These are phyloP conservation scores for Cyclophora albipunctata DNA, from an alignment of 2,888 invertebrate species.

Conservation along the genomic window DNA sequence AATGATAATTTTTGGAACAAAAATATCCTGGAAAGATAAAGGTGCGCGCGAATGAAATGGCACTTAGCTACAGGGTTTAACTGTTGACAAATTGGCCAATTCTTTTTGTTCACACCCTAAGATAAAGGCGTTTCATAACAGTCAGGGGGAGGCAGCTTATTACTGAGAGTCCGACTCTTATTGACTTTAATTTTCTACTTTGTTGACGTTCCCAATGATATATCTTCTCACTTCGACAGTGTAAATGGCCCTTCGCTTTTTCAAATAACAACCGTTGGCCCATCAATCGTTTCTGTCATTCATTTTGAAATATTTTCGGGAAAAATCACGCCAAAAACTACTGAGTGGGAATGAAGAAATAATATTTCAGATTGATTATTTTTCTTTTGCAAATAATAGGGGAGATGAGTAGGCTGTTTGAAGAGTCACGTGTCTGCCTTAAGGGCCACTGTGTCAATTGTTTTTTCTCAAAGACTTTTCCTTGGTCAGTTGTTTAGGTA, in stretches of 20 bases:
- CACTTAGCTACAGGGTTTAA: slow-evolving; percentile 50
- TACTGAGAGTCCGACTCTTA: slow-evolving; percentile 51
- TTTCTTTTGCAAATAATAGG: slow-evolving; percentile 70
- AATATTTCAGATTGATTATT: slow-evolving; percentile 68
- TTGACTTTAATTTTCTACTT: slow-evolving; percentile 73
- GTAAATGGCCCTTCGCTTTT: slow-evolving; percentile 69
- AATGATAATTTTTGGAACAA: too few species aligned
- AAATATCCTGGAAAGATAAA: slow-evolving; percentile 22
- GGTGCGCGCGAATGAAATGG: slow-evolving; percentile 54
- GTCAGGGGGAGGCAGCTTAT: slow-evolving; percentile 49
- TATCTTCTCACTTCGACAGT: slow-evolving; percentile 58
- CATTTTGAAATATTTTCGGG: slow-evolving; percentile 70
- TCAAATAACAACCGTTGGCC: slow-evolving; percentile 67
- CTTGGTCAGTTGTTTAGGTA: too few species aligned
- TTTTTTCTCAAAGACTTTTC: slow-evolving; percentile 7
- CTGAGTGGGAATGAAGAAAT: slow-evolving; percentile 48
- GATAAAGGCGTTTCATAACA: slow-evolving; percentile 58
- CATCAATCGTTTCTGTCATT: slow-evolving; percentile 68
- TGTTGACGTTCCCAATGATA: slow-evolving; percentile 72
- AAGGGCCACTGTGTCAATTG: slow-evolving; percentile 27
- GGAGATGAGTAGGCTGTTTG: slow-evolving; percentile 45
- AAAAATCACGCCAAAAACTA: slow-evolving; percentile 65
- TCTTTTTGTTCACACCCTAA: slow-evolving; percentile 41
- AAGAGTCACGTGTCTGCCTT: slow-evolving; percentile 41
- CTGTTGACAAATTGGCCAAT: slow-evolving; percentile 68